Percentiles rank a stretch among this genome's conserved stretches.
phyloP scores from a whole-genome alignment of 2,113 vertebrate genomes.

The Synodontis membranacea region DNA sequence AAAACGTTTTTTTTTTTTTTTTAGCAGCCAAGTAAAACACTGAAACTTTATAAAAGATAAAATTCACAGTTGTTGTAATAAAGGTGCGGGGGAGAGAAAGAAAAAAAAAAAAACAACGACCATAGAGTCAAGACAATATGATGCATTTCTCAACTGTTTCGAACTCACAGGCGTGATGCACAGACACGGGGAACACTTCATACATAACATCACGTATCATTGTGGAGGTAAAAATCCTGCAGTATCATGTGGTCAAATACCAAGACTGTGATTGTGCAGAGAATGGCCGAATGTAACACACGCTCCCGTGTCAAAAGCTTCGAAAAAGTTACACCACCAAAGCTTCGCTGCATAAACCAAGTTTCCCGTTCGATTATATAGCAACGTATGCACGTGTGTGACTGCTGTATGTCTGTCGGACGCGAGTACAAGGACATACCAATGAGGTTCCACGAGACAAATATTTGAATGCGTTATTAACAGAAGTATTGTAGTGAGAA shows the following conservation, averaged over 20 bases:
- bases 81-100: no score
- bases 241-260: conserved; percentile 19
- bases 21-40: conserved; percentile 73
- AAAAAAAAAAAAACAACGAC: conserved; percentile 48
- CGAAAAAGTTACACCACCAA: conserved; percentile 39
- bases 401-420: neutral
- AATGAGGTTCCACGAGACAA: conserved; percentile 2
- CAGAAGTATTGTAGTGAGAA: conserved; percentile 4
- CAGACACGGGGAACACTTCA: conserved; percentile 23
- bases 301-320: conserved; percentile 30
- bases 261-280: conserved; percentile 34
- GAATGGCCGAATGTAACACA: conserved; percentile 16
- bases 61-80: conserved; percentile 71
- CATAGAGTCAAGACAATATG: conserved; percentile 47
- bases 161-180: conserved; percentile 28
- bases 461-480: conserved; percentile 3
- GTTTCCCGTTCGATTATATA: conserved; percentile 23
- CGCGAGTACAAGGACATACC: neutral
- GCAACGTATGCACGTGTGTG: conserved; percentile 2
- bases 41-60: conserved; percentile 56
- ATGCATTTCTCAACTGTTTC: conserved; percentile 34
- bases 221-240: conserved; percentile 15
- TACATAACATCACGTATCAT: conserved; percentile 30
- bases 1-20: no score
- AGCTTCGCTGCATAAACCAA: conserved; percentile 36